Base-by-base conservation (phyloP, 1,140 invertebrate species). In the Formica selysi region DNA sequence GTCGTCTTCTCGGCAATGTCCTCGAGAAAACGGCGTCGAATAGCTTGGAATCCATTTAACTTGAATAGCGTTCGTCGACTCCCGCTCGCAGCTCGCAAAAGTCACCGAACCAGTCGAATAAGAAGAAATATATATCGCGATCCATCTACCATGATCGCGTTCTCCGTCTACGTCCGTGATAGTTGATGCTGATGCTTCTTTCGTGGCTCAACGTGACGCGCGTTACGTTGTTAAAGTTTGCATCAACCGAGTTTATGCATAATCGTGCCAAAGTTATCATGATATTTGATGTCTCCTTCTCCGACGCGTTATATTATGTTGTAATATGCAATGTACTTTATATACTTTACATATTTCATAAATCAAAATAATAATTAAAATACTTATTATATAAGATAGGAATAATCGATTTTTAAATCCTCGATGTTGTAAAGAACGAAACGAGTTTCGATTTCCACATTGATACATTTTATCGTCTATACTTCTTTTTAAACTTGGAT, bases 21-120 rank as follows among this genome's bases (percentile, higher is more conserved):
- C 16, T 73, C 61, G 62, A 86, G 57, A 62, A 86, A 86, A 51
- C 83, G 68, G 67, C 74, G 57, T 36, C 61, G 57, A 80, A 86
- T 61, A 38, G 7, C 68, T 76, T 51, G 70, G 85, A 70, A 89
- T 89, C 62, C 87, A 89, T 89, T 89, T 89, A 86, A 81, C 87
- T 86, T 59, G 64, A 86, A 89, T 88, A 41, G 86, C 70, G 19
- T 64, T 67, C 79, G 79, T 65, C 71, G 48, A 41, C 54, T 81
- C 62, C 7, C 44, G 54, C 29, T 83, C 38, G 79, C 79, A 83
- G 68, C 67, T 83, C 54, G 79, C 79, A 74, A 83, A 73, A 83
- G 68, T 83, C 68, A 54, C 79, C 29, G 54, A 83, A 83, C 38
- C 54, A 32, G 57, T 83, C 68, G 79, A 83, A 83, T 83, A 83